Conservation (phyloP, 2,888 invertebrate genomes). For the Tipula confusa region DNA sequence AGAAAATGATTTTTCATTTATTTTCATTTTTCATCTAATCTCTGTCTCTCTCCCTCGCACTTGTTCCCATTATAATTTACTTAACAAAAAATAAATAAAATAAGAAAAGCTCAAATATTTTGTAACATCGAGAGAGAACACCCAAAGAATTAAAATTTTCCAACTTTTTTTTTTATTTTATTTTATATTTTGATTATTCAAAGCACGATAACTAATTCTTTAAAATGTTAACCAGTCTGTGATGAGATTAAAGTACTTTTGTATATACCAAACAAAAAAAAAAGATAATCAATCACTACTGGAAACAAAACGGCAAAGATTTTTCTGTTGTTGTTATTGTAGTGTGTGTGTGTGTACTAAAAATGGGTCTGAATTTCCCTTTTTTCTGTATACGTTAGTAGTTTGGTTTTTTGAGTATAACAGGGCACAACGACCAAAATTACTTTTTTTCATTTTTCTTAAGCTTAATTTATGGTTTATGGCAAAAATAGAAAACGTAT, state of each 20-base stretch:
- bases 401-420: not conserved
- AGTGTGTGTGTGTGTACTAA: too few relatives aligned
- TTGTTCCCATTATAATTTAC: not conserved
- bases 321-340: not conserved
- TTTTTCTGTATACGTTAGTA: not conserved
- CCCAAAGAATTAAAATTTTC: not conserved
- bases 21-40: not conserved
- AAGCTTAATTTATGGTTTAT: not conserved
- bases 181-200: conserved; percentile 26
- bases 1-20: not conserved
- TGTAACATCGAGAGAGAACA: not conserved
- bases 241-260: conserved; percentile 29
- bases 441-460: not conserved
- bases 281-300: conserved; percentile 30
- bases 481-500: not conserved
- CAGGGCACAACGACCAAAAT: not conserved
- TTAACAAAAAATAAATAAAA: not conserved
- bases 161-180: not conserved
- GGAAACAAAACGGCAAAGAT: conserved; percentile 5
- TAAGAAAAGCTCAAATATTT: not conserved
- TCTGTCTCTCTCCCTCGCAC: not conserved
- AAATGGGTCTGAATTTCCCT: not conserved
- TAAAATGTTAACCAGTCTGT: conserved; percentile 31
- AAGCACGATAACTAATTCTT: conserved; percentile 29
- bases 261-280: not conserved